phyloP scores from a whole-genome alignment of 2,797 vertebrate species.

The Taeniopygia guttata region DNA sequence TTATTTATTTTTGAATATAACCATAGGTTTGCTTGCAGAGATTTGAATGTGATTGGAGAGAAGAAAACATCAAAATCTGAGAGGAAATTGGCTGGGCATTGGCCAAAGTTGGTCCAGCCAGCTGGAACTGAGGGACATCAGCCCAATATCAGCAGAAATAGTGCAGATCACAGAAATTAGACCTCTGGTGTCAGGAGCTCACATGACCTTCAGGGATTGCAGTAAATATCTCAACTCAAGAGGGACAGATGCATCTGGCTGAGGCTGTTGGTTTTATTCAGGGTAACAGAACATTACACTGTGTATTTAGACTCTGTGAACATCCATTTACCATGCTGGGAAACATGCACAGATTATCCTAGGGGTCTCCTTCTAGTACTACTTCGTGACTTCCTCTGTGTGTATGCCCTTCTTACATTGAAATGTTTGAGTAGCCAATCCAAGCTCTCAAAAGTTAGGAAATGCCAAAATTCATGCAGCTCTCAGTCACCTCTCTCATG shows the following conservation, averaged over 20 bases:
- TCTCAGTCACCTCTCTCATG: constrained; percentile 30
- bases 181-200: neutral
- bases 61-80: neutral
- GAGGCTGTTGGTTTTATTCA: neutral
- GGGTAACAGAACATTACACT: neutral
- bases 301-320: neutral
- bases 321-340: neutral
- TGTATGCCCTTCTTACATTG: neutral
- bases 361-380: neutral
- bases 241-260: neutral
- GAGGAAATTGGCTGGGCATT: neutral
- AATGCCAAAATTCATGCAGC: neutral
- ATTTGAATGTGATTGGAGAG: neutral
- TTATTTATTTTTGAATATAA: neutral
- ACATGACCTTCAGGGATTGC: neutral
- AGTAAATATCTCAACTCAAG: fast-evolving
- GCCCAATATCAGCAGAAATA: neutral
- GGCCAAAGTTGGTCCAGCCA: neutral
- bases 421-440: neutral
- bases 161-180: neutral
- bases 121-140: neutral
- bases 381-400: neutral
- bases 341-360: neutral
- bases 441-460: neutral
- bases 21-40: neutral